These are phyloP conservation scores for Cuniculus paca DNA, from an alignment of 2,797 vertebrate genomes.

Conservation along the genomic window DNA sequence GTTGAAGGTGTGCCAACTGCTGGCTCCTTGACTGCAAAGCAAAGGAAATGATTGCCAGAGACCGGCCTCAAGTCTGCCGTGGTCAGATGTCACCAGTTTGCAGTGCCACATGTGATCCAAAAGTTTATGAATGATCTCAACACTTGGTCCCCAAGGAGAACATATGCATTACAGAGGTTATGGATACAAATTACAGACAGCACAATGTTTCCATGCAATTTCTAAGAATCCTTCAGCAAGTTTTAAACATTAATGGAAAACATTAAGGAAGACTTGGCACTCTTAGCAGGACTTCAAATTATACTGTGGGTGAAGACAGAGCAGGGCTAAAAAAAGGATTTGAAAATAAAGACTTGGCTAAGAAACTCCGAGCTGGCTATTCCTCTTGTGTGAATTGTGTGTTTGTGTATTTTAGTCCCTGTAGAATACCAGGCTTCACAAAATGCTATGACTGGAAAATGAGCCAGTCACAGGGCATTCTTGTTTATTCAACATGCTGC, in stretches of 20 bases:
- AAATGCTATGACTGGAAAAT: slow-evolving; percentile 72
- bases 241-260: slow-evolving; percentile 60
- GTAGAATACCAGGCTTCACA: slow-evolving; percentile 67
- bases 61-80: slow-evolving; percentile 67
- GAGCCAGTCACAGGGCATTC: slow-evolving; percentile 69
- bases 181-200: slow-evolving; percentile 43
- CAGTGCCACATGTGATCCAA: neutral
- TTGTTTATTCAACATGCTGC: slow-evolving; percentile 72
- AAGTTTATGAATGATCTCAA: slow-evolving; percentile 74
- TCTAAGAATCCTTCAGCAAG: slow-evolving; percentile 62
- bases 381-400: slow-evolving; percentile 58
- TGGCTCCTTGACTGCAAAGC: slow-evolving; percentile 55
- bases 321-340: slow-evolving; percentile 60
- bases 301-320: slow-evolving; percentile 66
- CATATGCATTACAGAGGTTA: slow-evolving; percentile 84
- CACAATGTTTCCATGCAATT: neutral
- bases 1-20: slow-evolving; percentile 67
- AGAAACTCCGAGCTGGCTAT: slow-evolving; percentile 41
- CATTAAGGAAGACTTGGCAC: slow-evolving; percentile 65
- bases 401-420: slow-evolving; percentile 71
- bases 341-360: slow-evolving; percentile 67
- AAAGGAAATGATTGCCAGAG: slow-evolving; percentile 53
- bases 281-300: slow-evolving; percentile 67
- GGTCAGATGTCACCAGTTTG: slow-evolving; percentile 77
- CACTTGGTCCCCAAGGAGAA: slow-evolving; percentile 54